Evolutionary conservation across 2,113 vertebrate species (phyloP), one percentile per base, ranked within the genome.

Genomic region (Catharus fuscescens): DNA sequence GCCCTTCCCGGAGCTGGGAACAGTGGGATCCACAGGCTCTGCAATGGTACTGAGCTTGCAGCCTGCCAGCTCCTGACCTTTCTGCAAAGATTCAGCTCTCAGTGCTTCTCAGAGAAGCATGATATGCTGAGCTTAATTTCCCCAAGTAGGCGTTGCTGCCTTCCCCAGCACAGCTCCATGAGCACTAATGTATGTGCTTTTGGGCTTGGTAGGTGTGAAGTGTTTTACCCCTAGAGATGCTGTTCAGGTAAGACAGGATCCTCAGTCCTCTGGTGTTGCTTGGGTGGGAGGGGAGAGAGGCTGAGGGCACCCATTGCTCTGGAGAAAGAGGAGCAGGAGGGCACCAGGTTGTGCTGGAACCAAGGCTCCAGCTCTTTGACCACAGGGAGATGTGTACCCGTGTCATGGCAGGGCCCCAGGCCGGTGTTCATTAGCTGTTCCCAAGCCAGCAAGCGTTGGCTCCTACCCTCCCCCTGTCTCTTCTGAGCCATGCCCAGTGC

Each of bases 401-500:
- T 52, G 36, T 44, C 12, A 3, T 26, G 20, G 29, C 0, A 0
- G 21, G 71, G 38, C 31, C 48, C 9, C 36, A 34, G 44, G 14
- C 25, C 60, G 66, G 38, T 29, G 42, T 71, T 64, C 21, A 5
- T 57, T 25, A 85, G 19, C 48, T 61, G 36, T 60, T 45, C 67
- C 50, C 23, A 60, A 29, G n/a, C 62, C 36, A 67, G 34, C 0
- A 0, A 42, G 29, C 0, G 0, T 9, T 40, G 66, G 32, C 24
- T 42, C 12, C 69, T 67, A 53, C 29, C 38, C 52, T 66, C 14
- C 44, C 28, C 24, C 10, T 24, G 8, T 29, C 38, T 45, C 36
- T 45, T 53, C 40, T 57, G 32, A 40, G 73, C 44, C 52, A 17
- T n/a, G 61, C 48, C 61, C 64, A 47, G 31, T 32, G 60, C 2